These are phyloP conservation scores for Mesitornis unicolor DNA, from an alignment of 2,113 vertebrate species.

Conservation along the genomic window DNA sequence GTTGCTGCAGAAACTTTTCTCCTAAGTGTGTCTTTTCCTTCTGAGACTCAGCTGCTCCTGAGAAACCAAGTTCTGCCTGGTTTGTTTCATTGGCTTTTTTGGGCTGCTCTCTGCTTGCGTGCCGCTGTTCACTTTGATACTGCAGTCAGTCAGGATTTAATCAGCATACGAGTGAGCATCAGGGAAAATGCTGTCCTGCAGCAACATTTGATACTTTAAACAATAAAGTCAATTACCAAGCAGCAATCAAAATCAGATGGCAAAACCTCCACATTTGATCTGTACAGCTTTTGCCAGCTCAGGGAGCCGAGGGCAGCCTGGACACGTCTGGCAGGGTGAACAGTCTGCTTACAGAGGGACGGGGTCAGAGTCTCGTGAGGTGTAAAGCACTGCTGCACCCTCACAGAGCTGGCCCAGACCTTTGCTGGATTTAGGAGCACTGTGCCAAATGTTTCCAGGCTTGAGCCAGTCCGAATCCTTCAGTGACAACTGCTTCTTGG, in stretches of 20 bases:
- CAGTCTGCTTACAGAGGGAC: background rate
- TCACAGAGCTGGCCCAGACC: background rate
- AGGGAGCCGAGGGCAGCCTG: background rate
- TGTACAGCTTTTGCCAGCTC: background rate
- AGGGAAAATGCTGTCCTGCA: background rate
- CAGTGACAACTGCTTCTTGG: background rate
- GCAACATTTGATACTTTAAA: background rate
- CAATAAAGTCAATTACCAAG: background rate
- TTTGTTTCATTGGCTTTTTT: background rate
- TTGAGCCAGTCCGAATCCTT: background rate
- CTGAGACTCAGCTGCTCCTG: background rate
- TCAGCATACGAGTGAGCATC: background rate
- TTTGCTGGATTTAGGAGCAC: background rate
- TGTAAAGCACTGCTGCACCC: background rate
- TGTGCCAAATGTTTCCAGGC: background rate
- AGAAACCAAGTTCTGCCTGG: background rate
- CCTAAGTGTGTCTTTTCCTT: background rate
- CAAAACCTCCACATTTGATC: background rate
- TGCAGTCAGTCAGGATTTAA: background rate
- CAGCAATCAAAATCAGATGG: background rate
- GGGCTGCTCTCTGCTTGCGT: background rate
- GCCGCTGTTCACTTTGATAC: no score
- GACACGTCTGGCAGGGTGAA: accelerated
- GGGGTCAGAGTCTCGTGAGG: accelerated
- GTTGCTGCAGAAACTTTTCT: background rate